Percentiles rank a stretch among this genome's conserved stretches.
Evolutionary conservation across 2,888 invertebrate genomes (phyloP).

Genomic region (Pheosia gnoma): DNA sequence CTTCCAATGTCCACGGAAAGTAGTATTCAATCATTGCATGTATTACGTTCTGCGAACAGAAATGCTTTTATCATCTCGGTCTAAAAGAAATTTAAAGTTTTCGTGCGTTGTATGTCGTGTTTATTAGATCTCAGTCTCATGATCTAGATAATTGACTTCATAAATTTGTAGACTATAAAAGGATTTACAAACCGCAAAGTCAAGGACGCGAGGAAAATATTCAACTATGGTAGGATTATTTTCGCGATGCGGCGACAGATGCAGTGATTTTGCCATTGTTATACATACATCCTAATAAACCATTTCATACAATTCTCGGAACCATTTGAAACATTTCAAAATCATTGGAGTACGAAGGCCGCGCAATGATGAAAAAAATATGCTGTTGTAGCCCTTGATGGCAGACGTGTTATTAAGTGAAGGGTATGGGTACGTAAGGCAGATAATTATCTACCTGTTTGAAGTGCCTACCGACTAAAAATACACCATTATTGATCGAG

Average conservation of each 20-base stretch:
- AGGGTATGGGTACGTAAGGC: slow-evolving; percentile 10
- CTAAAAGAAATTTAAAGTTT: too few relatives aligned
- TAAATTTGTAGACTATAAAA: too few relatives aligned
- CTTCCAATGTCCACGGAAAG: too few relatives aligned
- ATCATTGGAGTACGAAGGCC: not conserved
- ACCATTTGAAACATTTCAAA: not conserved
- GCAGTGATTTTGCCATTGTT: not conserved
- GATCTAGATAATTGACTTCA: too few relatives aligned
- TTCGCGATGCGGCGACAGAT: not conserved
- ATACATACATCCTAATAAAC: not conserved
- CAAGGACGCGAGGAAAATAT: not conserved
- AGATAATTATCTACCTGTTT: slow-evolving; percentile 14
- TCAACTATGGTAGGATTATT: not conserved
- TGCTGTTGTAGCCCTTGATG: slow-evolving; percentile 3
- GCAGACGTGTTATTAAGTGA: slow-evolving; percentile 23
- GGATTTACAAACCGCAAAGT: not conserved
- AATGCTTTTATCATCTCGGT: too few relatives aligned
- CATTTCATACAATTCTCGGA: not conserved
- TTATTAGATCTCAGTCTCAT: too few relatives aligned
- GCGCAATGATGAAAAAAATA: not conserved
- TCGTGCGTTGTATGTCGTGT: too few relatives aligned
- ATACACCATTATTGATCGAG: slow-evolving; percentile 7
- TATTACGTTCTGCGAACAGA: too few relatives aligned
- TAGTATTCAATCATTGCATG: too few relatives aligned
- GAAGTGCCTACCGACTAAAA: slow-evolving; percentile 12